Conservation (phyloP, 2,888 invertebrate species). For the Leptinotarsa rubiginosa region DNA sequence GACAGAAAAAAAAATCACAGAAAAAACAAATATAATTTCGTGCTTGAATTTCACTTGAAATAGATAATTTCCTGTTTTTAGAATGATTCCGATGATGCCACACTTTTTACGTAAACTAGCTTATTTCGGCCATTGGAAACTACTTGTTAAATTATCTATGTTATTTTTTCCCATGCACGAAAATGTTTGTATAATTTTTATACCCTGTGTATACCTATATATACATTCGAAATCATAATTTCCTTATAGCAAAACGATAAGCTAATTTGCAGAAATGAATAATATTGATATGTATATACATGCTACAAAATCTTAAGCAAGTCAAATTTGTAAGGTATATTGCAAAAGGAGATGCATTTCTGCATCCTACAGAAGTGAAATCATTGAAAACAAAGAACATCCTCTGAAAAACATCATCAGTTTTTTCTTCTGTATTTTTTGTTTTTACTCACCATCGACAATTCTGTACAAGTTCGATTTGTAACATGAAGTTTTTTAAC, state of each 20-base stretch:
- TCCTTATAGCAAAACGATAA: constrained; percentile 16
- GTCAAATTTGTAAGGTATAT: constrained; percentile 22
- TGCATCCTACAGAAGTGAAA: neutral
- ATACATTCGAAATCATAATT: constrained; percentile 25
- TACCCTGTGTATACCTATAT: constrained; percentile 55
- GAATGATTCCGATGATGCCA: neutral
- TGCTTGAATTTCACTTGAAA: neutral
- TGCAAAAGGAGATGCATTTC: constrained; percentile 29
- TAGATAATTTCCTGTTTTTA: neutral
- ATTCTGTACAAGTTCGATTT: constrained; percentile 5
- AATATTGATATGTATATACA: constrained; percentile 34
- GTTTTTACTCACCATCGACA: constrained; percentile 10
- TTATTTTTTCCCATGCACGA: constrained; percentile 19
- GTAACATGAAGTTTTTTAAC: constrained; percentile 2
- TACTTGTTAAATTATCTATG: constrained; percentile 44
- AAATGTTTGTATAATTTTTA: constrained; percentile 29
- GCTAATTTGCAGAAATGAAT: constrained; percentile 15
- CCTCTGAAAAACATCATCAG: neutral
- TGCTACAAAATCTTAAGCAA: constrained; percentile 21
- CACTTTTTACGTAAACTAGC: constrained; percentile 26
- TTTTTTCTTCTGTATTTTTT: constrained; percentile 2
- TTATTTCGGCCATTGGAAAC: constrained; percentile 50
- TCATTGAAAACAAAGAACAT: neutral
- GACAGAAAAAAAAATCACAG: neutral
- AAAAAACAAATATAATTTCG: neutral